These are phyloP conservation scores for Leptopilina clavipes DNA, from an alignment of 1,140 invertebrate genomes.

Conservation along the genomic window DNA sequence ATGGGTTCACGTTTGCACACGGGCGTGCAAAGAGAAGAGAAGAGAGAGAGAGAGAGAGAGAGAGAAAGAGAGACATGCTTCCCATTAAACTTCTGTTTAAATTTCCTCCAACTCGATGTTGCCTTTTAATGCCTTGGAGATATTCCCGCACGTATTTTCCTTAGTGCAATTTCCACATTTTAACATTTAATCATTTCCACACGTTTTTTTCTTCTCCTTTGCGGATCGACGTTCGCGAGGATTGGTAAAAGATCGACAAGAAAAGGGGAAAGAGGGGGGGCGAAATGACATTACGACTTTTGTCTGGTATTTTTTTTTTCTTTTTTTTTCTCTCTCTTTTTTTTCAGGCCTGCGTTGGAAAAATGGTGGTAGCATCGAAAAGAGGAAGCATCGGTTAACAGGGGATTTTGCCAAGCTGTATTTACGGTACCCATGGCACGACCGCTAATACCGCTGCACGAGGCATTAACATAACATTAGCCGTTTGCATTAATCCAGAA, in stretches of 20 bases:
- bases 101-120: constrained; percentile 16
- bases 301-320: not conserved
- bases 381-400: constrained; percentile 50
- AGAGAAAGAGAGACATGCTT: constrained; percentile 1
- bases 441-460: constrained; percentile 56
- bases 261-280: not conserved
- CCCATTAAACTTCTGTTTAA: constrained; percentile 29
- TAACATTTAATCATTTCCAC: constrained; percentile 30
- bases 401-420: constrained; percentile 57
- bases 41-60: not conserved
- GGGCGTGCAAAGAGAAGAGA: too few species aligned
- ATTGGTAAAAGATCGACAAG: not conserved
- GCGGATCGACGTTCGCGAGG: not conserved
- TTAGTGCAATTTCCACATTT: constrained; percentile 14
- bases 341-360: not conserved
- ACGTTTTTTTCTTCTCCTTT: not conserved
- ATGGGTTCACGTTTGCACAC: constrained; percentile 1
- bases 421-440: constrained; percentile 55
- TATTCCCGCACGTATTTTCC: constrained; percentile 30
- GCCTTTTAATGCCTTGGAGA: constrained; percentile 26
- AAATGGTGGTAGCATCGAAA: constrained; percentile 40
- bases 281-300: constrained; percentile 32
- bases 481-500: constrained; percentile 63
- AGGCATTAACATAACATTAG: constrained; percentile 67
- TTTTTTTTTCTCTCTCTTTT: not conserved